A percentile compares a stretch with the other conserved stretches of the same genome.
Conservation (phyloP, 2,113 vertebrate genomes). For the Grallaria varia region DNA sequence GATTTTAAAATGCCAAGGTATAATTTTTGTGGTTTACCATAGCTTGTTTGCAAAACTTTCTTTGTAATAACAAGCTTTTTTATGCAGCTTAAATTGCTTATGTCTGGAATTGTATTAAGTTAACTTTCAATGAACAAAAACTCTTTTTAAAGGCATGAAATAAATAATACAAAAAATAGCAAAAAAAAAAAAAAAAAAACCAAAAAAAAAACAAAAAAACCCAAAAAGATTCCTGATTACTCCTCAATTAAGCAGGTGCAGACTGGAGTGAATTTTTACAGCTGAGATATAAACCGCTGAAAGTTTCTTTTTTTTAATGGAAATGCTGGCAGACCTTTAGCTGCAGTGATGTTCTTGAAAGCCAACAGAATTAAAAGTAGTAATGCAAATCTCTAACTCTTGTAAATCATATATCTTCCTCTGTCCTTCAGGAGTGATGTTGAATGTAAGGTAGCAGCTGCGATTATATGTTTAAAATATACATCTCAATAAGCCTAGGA, state of each 20-base stretch:
- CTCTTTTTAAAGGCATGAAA: conserved; percentile 1
- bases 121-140: conserved; percentile 11
- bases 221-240: not conserved
- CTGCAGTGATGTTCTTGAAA: conserved; percentile 2
- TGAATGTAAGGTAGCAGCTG: not conserved
- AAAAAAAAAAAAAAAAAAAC: not conserved
- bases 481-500: conserved; percentile 6
- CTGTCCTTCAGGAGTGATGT: not conserved
- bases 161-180: conserved; percentile 23
- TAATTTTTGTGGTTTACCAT: not conserved
- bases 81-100: not conserved
- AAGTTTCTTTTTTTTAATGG: conserved; percentile 45
- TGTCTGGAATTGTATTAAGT: not conserved
- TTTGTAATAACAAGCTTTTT: not conserved
- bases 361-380: conserved; percentile 25
- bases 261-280: conserved; percentile 40
- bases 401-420: not conserved
- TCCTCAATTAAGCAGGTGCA: conserved; percentile 21
- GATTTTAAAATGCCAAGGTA: not conserved
- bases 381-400: conserved; percentile 21
- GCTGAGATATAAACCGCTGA: conserved; percentile 50
- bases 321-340: conserved; percentile 38
- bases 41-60: not conserved
- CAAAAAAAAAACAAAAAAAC: not conserved
- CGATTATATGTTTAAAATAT: conserved; percentile 1